Conservation (phyloP, 2,888 invertebrate genomes). For the Quadriops clusia region DNA sequence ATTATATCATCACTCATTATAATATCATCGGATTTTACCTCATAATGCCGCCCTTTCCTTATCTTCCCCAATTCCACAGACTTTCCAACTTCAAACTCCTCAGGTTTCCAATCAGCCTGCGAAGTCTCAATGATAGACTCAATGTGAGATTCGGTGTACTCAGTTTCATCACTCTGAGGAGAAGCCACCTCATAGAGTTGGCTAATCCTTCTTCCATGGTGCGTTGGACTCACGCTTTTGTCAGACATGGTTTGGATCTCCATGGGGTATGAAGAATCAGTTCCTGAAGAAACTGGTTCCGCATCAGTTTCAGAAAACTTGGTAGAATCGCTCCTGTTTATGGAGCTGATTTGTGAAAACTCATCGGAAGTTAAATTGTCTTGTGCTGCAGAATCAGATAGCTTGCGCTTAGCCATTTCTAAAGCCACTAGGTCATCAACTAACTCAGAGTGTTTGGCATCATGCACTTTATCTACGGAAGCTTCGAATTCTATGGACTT, state of each 20-base stretch:
- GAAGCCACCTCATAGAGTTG: conserved; percentile 19
- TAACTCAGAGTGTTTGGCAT: too few species aligned
- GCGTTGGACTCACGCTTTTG: conserved; percentile 13
- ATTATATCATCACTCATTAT: conserved; percentile 36
- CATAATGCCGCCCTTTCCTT: conserved; percentile 7
- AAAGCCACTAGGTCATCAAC: too few species aligned
- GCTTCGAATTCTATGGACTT: too few species aligned
- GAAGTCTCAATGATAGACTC: conserved; percentile 25
- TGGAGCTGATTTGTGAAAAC: conserved; percentile 19
- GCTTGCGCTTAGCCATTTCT: too few species aligned
- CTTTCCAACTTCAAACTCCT: conserved; percentile 4
- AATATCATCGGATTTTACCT: conserved; percentile 27
- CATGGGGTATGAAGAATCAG: conserved; percentile 26
- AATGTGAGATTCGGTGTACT: conserved; percentile 26
- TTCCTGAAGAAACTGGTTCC: conserved; percentile 30
- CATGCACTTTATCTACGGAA: too few species aligned
- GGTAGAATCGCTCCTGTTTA: conserved; percentile 22
- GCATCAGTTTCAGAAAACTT: conserved; percentile 28
- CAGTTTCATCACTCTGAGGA: conserved; percentile 23
- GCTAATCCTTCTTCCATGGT: conserved; percentile 6
- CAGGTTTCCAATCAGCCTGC: conserved; percentile 3
- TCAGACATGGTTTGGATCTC: conserved; percentile 22
- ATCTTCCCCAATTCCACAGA: conserved; percentile 1
- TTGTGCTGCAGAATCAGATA: too few species aligned
- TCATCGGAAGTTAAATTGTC: conserved; percentile 18